Evolutionary conservation across 2,113 vertebrate genomes (phyloP), one percentile per base, ranked within the genome.

Genomic region (Pteropus alecto): DNA sequence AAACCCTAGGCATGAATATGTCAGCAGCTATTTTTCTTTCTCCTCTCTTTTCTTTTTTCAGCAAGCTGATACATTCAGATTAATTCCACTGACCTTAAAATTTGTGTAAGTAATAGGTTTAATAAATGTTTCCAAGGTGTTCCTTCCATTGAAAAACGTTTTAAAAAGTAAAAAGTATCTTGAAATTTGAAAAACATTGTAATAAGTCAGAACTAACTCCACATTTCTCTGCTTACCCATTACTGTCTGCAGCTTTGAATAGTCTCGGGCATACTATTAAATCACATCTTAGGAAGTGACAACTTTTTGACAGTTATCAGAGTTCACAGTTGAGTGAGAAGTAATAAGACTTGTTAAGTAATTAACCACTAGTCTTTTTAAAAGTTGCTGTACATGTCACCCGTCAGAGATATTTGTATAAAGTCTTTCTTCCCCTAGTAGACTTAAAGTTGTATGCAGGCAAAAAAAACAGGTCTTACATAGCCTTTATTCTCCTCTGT

Each of bases 301-400:
- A 79, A n/a, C 26, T 74, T 96, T 92, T 87, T 93, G 81, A 95
- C 35, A 93, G 13, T n/a, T 33, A 78, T 95, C 30, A 86, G 60
- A 58, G 30, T 58, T 93, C 61, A 87, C 28, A 87, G 68, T 87
- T 93, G 81, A 95, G 71, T 90, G 38, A 67, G 73, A 93, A 90
- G 68, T 61, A 77, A 10, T 95, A 93, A 76, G 76, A 96, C 90
- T 85, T 82, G 33, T 33, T 68, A 94, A 28, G 24, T 38, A n/a
- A 76, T 88, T 94, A 84, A 95, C 92, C n/a, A 92, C 58, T 89
- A 56, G 24, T 78, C 65, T 73, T 92, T 79, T 74, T 70, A 30
- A 65, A 89, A 84, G 48, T 67, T 70, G 30, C 15, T 77, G 21
- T n/a, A 81, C 41, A 16, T 88, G 74, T 90, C 43, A 71, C 67